Evolutionary conservation across 2,888 invertebrate genomes (phyloP).

Genomic region (Agrotis exclamationis): DNA sequence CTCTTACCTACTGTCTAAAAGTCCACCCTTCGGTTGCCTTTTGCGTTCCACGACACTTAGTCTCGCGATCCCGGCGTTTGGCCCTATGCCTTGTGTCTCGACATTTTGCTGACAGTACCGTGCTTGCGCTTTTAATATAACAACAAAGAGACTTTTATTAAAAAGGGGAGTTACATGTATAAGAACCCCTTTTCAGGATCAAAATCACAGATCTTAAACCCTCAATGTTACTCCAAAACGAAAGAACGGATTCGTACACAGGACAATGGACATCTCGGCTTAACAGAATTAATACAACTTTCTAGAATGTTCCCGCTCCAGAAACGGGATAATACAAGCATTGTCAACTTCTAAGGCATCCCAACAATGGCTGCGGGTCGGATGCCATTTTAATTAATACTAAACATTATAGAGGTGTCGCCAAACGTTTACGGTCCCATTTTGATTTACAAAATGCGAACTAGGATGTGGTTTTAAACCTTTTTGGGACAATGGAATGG

Average conservation of each 20-base stretch:
- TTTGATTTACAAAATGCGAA: slow-evolving; percentile 57
- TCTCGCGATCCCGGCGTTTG: too few species aligned
- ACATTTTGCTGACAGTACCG: too few species aligned
- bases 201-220: slow-evolving; percentile 5
- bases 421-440: slow-evolving; percentile 32
- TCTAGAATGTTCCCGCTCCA: slow-evolving; percentile 14
- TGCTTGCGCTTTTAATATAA: neutral
- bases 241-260: slow-evolving; percentile 1
- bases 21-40: too few species aligned
- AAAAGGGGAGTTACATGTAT: neutral
- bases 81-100: too few species aligned
- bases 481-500: slow-evolving; percentile 35
- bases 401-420: slow-evolving; percentile 47
- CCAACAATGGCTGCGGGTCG: slow-evolving; percentile 39
- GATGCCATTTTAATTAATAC: slow-evolving; percentile 63
- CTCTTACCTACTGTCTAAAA: too few species aligned
- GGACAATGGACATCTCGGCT: slow-evolving; percentile 5
- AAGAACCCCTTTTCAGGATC: neutral
- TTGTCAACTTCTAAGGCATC: slow-evolving; percentile 39
- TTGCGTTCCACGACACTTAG: too few species aligned
- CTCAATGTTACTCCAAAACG: slow-evolving; percentile 21
- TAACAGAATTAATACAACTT: slow-evolving; percentile 37
- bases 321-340: slow-evolving; percentile 33
- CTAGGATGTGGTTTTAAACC: slow-evolving; percentile 44
- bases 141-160: neutral